Percentiles rank a stretch among this genome's conserved stretches.
phyloP scores from a whole-genome alignment of 2,888 invertebrate species.

The Tortrix viridana region DNA sequence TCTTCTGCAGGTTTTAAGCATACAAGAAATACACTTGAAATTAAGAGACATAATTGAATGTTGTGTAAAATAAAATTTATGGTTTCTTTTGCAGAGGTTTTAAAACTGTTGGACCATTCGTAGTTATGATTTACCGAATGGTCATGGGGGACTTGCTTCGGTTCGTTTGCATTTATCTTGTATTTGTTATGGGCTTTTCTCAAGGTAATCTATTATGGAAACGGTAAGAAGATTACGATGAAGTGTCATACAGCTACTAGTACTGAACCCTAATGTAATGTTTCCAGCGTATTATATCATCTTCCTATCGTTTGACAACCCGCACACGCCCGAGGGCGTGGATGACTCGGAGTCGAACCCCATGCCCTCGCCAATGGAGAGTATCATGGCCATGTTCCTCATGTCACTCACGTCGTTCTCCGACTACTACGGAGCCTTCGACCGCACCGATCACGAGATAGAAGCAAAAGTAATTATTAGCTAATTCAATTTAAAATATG shows the following conservation, averaged over 20 bases:
- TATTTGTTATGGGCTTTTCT: slow-evolving; percentile 98
- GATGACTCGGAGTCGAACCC: slow-evolving; percentile 93
- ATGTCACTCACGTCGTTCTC: slow-evolving; percentile 99
- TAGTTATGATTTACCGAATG: slow-evolving; percentile 99
- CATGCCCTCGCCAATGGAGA: slow-evolving; percentile 96
- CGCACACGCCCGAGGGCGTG: slow-evolving; percentile 91
- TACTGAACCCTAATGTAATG: not conserved
- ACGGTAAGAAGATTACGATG: not conserved
- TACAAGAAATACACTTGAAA: too few species aligned
- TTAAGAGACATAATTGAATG: slow-evolving; percentile 36
- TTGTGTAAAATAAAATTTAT: not conserved
- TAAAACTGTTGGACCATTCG: slow-evolving; percentile 99
- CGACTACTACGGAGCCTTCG: slow-evolving; percentile 96
- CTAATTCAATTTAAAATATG: too few species aligned
- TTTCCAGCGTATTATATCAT: slow-evolving; percentile 94
- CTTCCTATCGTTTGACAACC: slow-evolving; percentile 94
- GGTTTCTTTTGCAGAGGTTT: slow-evolving; percentile 89
- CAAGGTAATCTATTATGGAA: slow-evolving; percentile 86
- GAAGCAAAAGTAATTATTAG: slow-evolving; percentile 90
- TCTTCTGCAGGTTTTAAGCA: slow-evolving; percentile 92
- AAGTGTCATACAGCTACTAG: not conserved
- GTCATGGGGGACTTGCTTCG: slow-evolving; percentile 97
- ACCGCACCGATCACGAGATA: slow-evolving; percentile 93
- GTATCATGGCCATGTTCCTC: slow-evolving; percentile 98
- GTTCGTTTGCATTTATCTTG: slow-evolving; percentile 97